Evolutionary conservation across 2,113 vertebrate genomes (phyloP).

Genomic region (Pimephales promelas): DNA sequence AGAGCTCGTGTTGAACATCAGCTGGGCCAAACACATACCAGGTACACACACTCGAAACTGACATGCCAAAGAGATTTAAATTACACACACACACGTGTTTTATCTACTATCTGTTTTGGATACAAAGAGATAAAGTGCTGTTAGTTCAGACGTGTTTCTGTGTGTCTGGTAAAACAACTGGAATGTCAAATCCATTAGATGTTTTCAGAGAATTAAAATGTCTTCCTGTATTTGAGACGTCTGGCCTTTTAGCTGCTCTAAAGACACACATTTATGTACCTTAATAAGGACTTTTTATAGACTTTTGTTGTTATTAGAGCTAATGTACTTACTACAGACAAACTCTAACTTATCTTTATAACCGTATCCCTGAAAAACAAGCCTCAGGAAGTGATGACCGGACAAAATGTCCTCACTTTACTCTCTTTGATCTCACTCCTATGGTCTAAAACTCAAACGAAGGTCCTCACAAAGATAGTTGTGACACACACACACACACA

Average conservation of each 20-base stretch:
- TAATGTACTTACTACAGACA: background rate
- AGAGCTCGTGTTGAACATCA: conserved; percentile 97
- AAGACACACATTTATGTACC: background rate
- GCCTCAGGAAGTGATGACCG: too few relatives aligned
- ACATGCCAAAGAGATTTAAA: conserved; percentile 30
- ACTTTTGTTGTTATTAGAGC: background rate
- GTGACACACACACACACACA: background rate
- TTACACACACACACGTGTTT: conserved; percentile 25
- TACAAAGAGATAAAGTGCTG: conserved; percentile 10
- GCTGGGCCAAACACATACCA: conserved; percentile 99
- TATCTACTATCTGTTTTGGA: conserved; percentile 30
- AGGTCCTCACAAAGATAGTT: background rate
- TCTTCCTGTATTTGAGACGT: background rate
- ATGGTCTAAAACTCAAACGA: too few relatives aligned
- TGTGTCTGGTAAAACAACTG: background rate
- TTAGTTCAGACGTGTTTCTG: conserved; percentile 28
- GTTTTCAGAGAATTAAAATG: background rate
- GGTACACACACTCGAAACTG: conserved; percentile 69
- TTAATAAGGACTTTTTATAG: background rate
- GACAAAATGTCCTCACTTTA: too few relatives aligned
- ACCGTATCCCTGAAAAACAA: too few relatives aligned
- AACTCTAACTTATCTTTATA: background rate
- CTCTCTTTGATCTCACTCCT: too few relatives aligned
- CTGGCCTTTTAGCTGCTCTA: background rate
- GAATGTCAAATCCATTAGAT: background rate